A percentile compares a stretch with the other conserved stretches of the same genome.
These are phyloP conservation scores for Fragum sueziense DNA, from an alignment of 2,888 invertebrate species.

Conservation along the genomic window DNA sequence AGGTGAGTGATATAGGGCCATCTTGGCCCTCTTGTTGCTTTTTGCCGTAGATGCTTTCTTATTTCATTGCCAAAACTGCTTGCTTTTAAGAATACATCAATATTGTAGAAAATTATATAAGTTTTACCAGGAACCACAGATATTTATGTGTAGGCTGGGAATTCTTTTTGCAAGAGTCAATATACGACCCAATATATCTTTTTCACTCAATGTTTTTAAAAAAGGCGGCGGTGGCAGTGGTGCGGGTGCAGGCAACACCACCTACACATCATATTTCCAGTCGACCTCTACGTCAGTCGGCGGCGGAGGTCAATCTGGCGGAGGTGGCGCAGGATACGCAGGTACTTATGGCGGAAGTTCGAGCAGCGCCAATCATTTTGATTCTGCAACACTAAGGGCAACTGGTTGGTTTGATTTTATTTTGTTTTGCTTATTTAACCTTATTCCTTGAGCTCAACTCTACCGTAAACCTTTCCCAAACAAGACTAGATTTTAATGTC, in stretches of 20 bases:
- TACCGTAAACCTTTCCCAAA: not conserved
- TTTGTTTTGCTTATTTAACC: not conserved
- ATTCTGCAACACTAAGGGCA: conserved; percentile 73
- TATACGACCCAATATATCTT: too few species aligned
- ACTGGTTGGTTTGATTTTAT: conserved; percentile 68
- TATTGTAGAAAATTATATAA: too few species aligned
- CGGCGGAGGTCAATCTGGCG: conserved; percentile 63
- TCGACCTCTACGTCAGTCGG: conserved; percentile 60
- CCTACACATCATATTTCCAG: conserved; percentile 62
- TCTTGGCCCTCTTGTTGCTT: too few species aligned
- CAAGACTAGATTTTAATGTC: too few species aligned
- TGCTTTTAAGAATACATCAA: too few species aligned
- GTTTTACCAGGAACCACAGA: too few species aligned
- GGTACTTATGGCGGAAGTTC: conserved; percentile 49
- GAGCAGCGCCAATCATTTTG: conserved; percentile 45
- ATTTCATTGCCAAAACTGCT: too few species aligned
- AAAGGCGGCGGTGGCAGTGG: conserved; percentile 59
- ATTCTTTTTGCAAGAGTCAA: too few species aligned
- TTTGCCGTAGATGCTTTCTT: too few species aligned
- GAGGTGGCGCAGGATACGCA: conserved; percentile 58
- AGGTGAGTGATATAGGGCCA: too few species aligned
- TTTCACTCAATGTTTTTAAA: too few species aligned
- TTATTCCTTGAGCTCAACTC: not conserved
- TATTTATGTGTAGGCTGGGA: too few species aligned
- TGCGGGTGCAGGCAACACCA: conserved; percentile 60